Percentiles rank a stretch among this genome's conserved stretches.
Conservation (phyloP, 2,888 invertebrate genomes). For the Argyra leucocephala region DNA sequence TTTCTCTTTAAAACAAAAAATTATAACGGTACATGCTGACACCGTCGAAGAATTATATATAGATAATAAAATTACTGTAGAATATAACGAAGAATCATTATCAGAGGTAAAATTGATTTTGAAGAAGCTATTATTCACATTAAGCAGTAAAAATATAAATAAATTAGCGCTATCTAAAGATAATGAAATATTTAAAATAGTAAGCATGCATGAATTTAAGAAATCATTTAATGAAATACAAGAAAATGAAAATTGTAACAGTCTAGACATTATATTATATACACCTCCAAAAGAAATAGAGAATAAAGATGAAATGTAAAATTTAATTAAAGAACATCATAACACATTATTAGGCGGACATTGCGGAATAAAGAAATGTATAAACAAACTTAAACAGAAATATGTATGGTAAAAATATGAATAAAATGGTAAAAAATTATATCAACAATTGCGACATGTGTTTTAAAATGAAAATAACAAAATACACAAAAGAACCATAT, state of each 20-base stretch:
- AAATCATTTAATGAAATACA: slow-evolving; percentile 10
- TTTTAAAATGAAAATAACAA: slow-evolving; percentile 16
- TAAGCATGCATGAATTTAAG: not conserved
- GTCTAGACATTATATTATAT: slow-evolving; percentile 10
- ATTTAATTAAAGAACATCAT: slow-evolving; percentile 14
- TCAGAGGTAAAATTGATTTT: slow-evolving; percentile 7
- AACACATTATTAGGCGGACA: too few species aligned
- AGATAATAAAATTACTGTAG: too few species aligned
- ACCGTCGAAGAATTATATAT: too few species aligned
- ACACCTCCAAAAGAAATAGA: slow-evolving; percentile 10
- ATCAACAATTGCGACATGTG: slow-evolving; percentile 14
- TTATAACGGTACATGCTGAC: too few species aligned
- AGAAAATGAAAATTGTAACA: not conserved
- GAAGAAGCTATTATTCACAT: slow-evolving; percentile 11
- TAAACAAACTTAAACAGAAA: too few species aligned
- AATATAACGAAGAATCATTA: too few species aligned
- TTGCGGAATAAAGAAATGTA: too few species aligned
- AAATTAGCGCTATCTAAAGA: slow-evolving; percentile 10
- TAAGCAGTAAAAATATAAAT: slow-evolving; percentile 9
- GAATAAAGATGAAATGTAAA: not conserved
- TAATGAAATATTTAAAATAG: slow-evolving; percentile 13
- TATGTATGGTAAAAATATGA: slow-evolving; percentile 16
- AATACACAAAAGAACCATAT: slow-evolving; percentile 19
- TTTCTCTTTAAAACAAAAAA: too few species aligned
- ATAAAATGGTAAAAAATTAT: slow-evolving; percentile 10